Evolutionary conservation across 2,797 vertebrate species (phyloP).

Genomic region (Delichon dasypus): DNA sequence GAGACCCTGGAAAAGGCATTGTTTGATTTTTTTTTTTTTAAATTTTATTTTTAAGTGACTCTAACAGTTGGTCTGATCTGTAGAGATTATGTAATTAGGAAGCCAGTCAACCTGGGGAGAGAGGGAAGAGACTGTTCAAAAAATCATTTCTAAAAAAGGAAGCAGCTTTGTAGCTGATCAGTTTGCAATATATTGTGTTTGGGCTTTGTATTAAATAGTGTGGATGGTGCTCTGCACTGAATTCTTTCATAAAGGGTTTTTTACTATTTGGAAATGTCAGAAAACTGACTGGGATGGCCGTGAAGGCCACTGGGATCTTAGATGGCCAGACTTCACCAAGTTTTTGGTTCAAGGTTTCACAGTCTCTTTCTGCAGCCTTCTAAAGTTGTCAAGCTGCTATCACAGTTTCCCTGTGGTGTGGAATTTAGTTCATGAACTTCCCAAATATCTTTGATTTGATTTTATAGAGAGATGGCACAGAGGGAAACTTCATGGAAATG

Average conservation of each 20-base stretch:
- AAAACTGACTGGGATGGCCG: background rate
- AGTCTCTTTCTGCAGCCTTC: background rate
- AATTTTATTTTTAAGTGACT: background rate
- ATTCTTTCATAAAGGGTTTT: background rate
- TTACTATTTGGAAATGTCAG: background rate
- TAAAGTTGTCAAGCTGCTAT: background rate
- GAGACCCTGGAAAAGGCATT: background rate
- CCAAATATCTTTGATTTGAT: background rate
- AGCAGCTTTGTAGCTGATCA: background rate
- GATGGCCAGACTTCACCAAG: background rate
- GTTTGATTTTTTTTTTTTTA: background rate
- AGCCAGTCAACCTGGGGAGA: background rate
- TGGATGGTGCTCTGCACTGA: background rate
- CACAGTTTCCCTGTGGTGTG: background rate
- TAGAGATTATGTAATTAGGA: background rate
- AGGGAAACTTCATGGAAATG: background rate
- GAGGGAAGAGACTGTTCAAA: background rate
- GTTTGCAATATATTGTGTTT: background rate
- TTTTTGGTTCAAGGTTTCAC: background rate
- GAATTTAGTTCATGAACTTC: background rate
- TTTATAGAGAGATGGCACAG: background rate
- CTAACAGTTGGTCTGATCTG: background rate
- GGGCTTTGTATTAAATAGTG: background rate
- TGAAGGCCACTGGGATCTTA: background rate
- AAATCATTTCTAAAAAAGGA: background rate